A percentile compares a stretch with the other conserved stretches of the same genome.
These are phyloP conservation scores for Homarus gammarus DNA, from an alignment of 2,888 invertebrate species.

Conservation along the genomic window DNA sequence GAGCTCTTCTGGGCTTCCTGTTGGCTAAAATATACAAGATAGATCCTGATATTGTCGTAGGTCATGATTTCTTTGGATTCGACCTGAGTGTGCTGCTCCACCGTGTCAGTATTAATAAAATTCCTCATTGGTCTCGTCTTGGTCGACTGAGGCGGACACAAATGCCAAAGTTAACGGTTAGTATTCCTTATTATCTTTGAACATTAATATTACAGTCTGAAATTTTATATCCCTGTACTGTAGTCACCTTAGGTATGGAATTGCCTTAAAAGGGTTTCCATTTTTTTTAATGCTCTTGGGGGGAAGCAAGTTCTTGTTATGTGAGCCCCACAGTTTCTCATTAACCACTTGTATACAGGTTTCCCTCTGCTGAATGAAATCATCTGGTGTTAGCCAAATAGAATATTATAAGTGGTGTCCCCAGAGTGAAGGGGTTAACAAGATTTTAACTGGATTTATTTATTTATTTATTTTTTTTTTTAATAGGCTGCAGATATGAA, in stretches of 20 bases:
- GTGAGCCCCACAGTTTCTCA: no score
- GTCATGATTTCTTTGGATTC: conserved; percentile 94
- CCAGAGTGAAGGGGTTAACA: no score
- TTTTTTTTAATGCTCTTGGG: no score
- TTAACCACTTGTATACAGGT: no score
- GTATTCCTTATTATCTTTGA: conserved; percentile 33
- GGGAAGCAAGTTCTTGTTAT: no score
- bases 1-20: conserved; percentile 88
- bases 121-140: conserved; percentile 93
- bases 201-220: no score
- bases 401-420: no score
- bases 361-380: neutral
- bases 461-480: neutral
- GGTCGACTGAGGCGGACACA: conserved; percentile 84
- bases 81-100: conserved; percentile 94
- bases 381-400: no score
- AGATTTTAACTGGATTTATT: no score
- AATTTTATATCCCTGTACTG: no score
- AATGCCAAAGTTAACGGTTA: conserved; percentile 70
- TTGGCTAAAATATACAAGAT: conserved; percentile 88
- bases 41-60: conserved; percentile 96
- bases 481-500: neutral
- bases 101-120: conserved; percentile 86
- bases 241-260: no score
- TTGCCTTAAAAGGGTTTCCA: no score